Conservation (phyloP, 1,140 invertebrate species). For the Procambarus virginalis region DNA sequence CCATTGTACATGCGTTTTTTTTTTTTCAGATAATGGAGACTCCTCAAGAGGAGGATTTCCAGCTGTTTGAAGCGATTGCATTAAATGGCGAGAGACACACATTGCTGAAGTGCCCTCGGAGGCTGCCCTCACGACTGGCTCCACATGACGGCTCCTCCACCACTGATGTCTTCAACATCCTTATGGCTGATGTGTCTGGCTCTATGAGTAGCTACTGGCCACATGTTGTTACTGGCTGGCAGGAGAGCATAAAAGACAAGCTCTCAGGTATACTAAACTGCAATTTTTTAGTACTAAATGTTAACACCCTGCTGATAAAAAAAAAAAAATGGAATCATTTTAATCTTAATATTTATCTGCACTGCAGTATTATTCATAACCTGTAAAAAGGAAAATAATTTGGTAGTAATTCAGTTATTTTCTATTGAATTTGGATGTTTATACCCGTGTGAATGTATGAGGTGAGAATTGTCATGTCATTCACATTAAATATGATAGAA, state of each 20-base stretch:
- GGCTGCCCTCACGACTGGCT: neutral
- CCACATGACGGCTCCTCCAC: neutral
- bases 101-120: conserved; percentile 9
- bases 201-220: conserved; percentile 52
- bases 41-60: neutral
- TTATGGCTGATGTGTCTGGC: conserved; percentile 67
- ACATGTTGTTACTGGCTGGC: conserved; percentile 52
- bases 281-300: neutral
- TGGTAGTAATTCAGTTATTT: no score
- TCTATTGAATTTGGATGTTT: no score
- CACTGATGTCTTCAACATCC: conserved; percentile 49
- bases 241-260: conserved; percentile 30
- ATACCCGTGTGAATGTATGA: no score
- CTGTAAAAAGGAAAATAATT: no score
- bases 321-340: no score
- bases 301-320: no score
- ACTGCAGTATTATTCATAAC: no score
- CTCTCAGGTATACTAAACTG: conserved; percentile 27
- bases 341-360: no score
- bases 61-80: neutral
- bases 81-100: conserved; percentile 12
- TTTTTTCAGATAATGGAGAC: neutral
- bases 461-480: no score
- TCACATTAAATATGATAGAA: no score
- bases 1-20: no score